Conservation (phyloP, 2,797 vertebrate species). For the Enteromius fasciolatus region DNA sequence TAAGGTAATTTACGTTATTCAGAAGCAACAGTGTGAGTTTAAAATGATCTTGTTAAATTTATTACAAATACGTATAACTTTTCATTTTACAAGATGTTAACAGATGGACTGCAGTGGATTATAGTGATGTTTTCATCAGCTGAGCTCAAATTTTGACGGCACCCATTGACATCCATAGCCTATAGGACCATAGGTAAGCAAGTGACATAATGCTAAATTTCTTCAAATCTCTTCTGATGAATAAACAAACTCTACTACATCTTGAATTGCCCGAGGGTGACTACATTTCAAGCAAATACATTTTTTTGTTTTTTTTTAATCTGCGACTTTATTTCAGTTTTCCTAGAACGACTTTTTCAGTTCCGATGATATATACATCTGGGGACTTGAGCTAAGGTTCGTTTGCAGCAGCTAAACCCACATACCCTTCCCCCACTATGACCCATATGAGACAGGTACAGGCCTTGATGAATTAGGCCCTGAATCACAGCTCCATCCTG, state of each 20-base stretch:
- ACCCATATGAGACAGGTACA: slow-evolving; percentile 59
- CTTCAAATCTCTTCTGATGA: neutral
- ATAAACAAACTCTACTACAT: neutral
- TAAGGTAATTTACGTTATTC: no score
- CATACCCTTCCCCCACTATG: slow-evolving; percentile 54
- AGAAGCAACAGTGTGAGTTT: neutral
- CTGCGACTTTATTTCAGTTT: neutral
- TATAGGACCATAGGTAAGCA: neutral
- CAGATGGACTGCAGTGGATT: neutral
- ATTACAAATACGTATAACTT: neutral
- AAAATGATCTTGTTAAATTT: neutral
- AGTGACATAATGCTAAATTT: neutral
- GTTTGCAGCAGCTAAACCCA: slow-evolving; percentile 44
- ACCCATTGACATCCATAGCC: neutral
- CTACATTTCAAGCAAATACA: neutral
- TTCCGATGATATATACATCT: slow-evolving; percentile 32
- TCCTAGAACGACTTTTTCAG: slow-evolving; percentile 29
- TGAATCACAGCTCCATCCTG: slow-evolving; percentile 31
- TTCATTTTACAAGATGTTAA: neutral
- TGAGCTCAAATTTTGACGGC: neutral
- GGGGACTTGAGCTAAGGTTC: slow-evolving; percentile 40
- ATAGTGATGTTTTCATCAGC: neutral
- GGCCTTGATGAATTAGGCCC: slow-evolving; percentile 59
- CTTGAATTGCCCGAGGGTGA: neutral
- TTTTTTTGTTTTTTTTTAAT: neutral